phyloP scores from a whole-genome alignment of 2,888 invertebrate species.

The Erebia ligea region DNA sequence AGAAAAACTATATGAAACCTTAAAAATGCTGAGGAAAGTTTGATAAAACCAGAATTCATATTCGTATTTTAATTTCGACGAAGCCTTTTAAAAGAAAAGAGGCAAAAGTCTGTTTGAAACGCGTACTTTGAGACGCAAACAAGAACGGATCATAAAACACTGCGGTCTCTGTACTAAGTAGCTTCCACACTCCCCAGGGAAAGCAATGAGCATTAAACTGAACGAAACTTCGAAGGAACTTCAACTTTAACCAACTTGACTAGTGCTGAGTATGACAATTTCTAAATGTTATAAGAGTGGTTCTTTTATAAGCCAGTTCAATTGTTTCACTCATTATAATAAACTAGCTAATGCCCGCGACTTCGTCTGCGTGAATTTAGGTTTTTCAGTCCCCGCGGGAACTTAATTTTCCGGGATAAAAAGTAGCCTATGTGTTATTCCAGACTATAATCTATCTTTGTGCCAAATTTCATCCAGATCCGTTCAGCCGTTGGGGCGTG shows the following conservation, averaged over 20 bases:
- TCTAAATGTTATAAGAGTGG: background rate
- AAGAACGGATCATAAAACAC: slow-evolving; percentile 51
- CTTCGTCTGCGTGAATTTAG: no score
- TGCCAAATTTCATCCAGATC: no score
- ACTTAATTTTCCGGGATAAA: no score
- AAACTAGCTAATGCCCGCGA: no score
- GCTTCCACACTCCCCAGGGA: slow-evolving; percentile 45
- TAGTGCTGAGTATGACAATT: slow-evolving; percentile 10
- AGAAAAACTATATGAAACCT: slow-evolving; percentile 21
- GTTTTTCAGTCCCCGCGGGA: no score
- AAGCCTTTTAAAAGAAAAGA: slow-evolving; percentile 38
- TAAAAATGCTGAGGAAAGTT: slow-evolving; percentile 21
- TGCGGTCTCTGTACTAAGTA: slow-evolving; percentile 45
- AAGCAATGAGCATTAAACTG: slow-evolving; percentile 45
- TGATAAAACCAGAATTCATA: slow-evolving; percentile 27
- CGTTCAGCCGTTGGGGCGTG: no score
- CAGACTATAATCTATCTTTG: no score
- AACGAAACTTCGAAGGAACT: slow-evolving; percentile 45
- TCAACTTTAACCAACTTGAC: slow-evolving; percentile 48
- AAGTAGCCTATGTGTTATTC: no score
- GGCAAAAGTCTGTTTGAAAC: slow-evolving; percentile 41
- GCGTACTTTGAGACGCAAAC: slow-evolving; percentile 42
- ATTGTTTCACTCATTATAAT: no score
- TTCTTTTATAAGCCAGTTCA: background rate
- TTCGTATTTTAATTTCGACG: slow-evolving; percentile 34